phyloP scores from a whole-genome alignment of 2,797 vertebrate species.

The Eospalax fontanierii region DNA sequence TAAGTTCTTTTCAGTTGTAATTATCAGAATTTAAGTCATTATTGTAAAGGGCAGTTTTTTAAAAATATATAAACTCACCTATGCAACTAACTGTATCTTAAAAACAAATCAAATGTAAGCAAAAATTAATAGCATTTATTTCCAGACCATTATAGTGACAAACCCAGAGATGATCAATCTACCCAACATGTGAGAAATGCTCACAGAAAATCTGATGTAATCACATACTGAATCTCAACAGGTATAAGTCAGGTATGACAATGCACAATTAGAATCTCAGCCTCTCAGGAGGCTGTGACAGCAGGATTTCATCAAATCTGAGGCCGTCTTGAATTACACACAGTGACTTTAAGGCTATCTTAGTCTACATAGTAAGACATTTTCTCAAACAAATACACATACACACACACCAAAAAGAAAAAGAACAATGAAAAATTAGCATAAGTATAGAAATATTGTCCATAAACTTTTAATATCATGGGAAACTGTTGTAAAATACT shows the following conservation, averaged over 20 bases:
- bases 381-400: background rate
- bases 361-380: too few species aligned
- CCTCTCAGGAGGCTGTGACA: too few species aligned
- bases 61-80: conserved; percentile 23
- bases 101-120: conserved; percentile 18
- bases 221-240: background rate
- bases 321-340: too few species aligned
- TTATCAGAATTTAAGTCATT: background rate
- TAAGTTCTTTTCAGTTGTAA: background rate
- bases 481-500: background rate
- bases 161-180: background rate
- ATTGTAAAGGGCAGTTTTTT: background rate
- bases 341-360: too few species aligned
- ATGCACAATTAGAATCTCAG: too few species aligned
- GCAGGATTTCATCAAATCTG: too few species aligned
- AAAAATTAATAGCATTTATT: conserved; percentile 32
- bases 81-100: background rate
- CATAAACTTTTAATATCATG: background rate
- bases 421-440: too few species aligned
- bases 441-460: background rate
- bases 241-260: too few species aligned
- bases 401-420: background rate
- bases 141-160: conserved; percentile 1
- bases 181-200: background rate
- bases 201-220: background rate